Conservation (phyloP, 30 jellyfish, hydroid and myxozoan genomes). For the Cassiopea xamachana region DNA sequence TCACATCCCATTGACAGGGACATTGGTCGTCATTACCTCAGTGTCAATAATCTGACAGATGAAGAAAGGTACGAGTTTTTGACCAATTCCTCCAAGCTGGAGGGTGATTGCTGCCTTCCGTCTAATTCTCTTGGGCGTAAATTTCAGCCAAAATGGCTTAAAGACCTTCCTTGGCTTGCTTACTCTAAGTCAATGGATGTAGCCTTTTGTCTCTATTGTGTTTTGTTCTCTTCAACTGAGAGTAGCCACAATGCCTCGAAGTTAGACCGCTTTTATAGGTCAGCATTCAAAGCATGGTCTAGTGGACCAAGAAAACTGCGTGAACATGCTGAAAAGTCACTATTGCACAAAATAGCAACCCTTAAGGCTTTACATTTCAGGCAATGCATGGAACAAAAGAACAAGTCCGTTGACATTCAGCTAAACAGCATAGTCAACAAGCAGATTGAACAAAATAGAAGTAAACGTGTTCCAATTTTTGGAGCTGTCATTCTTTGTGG, state of each 20-base stretch:
- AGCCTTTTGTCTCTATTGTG: conserved; percentile 45
- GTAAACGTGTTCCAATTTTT: conserved; percentile 30
- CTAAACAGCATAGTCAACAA: too few relatives aligned
- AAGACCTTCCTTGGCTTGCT: too few relatives aligned
- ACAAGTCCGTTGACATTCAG: too few relatives aligned
- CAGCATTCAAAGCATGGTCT: conserved; percentile 39
- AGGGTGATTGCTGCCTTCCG: neutral
- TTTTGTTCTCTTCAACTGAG: too few relatives aligned
- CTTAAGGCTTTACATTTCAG: too few relatives aligned
- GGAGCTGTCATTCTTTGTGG: too few relatives aligned
- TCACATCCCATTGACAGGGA: neutral
- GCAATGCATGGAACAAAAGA: too few relatives aligned
- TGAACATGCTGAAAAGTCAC: conserved; percentile 37
- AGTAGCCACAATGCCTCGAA: conserved; percentile 36
- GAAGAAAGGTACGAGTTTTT: neutral
- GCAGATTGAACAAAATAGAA: too few relatives aligned
- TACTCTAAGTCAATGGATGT: conserved; percentile 40
- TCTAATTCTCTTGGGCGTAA: neutral
- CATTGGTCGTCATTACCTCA: neutral
- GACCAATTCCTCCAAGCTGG: neutral
- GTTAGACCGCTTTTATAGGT: conserved; percentile 6
- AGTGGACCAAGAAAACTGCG: conserved; percentile 8
- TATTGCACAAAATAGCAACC: conserved; percentile 24
- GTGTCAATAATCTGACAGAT: neutral
- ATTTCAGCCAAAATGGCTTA: neutral